These are phyloP conservation scores for Flabesymbios commensalis DNA, from an alignment of 2,888 invertebrate species.

Conservation along the genomic window DNA sequence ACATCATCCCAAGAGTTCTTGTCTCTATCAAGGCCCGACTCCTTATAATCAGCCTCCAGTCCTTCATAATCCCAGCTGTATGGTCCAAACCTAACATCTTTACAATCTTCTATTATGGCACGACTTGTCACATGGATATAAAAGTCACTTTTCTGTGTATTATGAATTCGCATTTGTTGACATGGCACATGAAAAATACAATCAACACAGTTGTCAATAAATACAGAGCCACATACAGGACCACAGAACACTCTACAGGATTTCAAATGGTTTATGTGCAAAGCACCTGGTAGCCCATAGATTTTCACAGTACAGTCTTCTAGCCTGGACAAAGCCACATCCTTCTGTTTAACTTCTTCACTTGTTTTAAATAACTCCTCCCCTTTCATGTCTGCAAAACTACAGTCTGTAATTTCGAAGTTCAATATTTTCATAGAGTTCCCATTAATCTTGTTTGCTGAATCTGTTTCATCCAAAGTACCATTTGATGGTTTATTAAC, in stretches of 20 bases:
- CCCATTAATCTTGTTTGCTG: neutral
- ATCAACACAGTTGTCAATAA: too few relatives aligned
- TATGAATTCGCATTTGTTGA: slow-evolving; percentile 89
- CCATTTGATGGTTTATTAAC: slow-evolving; percentile 29
- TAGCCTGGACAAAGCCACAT: slow-evolving; percentile 71
- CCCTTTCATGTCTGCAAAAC: slow-evolving; percentile 3
- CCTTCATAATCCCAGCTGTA: slow-evolving; percentile 80
- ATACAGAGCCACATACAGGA: too few relatives aligned
- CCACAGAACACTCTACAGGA: too few relatives aligned
- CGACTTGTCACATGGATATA: slow-evolving; percentile 91
- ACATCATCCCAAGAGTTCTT: slow-evolving; percentile 75
- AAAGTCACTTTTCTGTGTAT: slow-evolving; percentile 76
- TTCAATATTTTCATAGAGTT: slow-evolving; percentile 21
- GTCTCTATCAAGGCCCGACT: slow-evolving; percentile 70
- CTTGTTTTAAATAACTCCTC: slow-evolving; percentile 39
- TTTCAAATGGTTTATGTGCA: too few relatives aligned
- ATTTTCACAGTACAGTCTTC: slow-evolving; percentile 77
- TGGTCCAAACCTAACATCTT: slow-evolving; percentile 76
- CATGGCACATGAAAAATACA: too few relatives aligned
- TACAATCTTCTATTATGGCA: slow-evolving; percentile 92
- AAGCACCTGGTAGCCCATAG: slow-evolving; percentile 79
- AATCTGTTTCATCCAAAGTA: neutral
- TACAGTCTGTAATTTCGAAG: slow-evolving; percentile 2
- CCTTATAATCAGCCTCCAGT: slow-evolving; percentile 73
- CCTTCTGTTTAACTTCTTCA: slow-evolving; percentile 56